Base-by-base conservation (phyloP, 2,888 invertebrate species). In the Lasioglossum vierecki region DNA sequence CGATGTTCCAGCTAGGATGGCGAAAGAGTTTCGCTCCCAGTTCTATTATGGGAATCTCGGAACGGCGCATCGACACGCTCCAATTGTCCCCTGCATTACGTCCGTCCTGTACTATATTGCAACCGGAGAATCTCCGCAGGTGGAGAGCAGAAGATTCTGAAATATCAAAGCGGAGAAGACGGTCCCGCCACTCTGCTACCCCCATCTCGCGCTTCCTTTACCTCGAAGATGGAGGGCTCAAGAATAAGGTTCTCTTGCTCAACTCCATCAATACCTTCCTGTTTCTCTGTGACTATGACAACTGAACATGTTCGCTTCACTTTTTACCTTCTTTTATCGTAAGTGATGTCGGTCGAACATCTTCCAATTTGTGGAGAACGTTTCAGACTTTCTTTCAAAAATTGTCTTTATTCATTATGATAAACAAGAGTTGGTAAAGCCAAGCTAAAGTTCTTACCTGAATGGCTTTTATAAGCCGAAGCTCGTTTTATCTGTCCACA, bases 141-240 rank as follows among this genome's bases (percentile, higher is more conserved):
- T 66, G 18, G 11, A 49, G 76, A 89, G 85, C 85, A 82, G 84
- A 80, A 88, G 89, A 91, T 91, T 92, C 89, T 92, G 92, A 93
- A 93, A 94, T 94, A 93, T 94, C 93, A 92, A 93, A 94, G 92
- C 88, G 91, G 89, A 86, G 77, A 92, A 90, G 89, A 91, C 89
- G 82, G 76, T 79, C 82, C 49, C 76, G 75, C 76, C 79, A 83
- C 88, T 84, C 83, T 83, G 82, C 86, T 18, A 84, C 84, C 26
- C 35, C 63, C n/a, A 75, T 80, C 85, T 75, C 80, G 71, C 85
- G 82, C 82, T 88, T 82, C 81, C 70, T 77, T 79, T 73, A 57
- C 57, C n/a, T 4, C 57, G 57, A 57, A n/a, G 11, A n/a, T n/a
- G 11, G n/a, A n/a, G 4, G n/a, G 57, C 57, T 57, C 11, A 57